Base-by-base conservation (phyloP, 1,140 invertebrate genomes). In the Drosophila ohnishii region DNA sequence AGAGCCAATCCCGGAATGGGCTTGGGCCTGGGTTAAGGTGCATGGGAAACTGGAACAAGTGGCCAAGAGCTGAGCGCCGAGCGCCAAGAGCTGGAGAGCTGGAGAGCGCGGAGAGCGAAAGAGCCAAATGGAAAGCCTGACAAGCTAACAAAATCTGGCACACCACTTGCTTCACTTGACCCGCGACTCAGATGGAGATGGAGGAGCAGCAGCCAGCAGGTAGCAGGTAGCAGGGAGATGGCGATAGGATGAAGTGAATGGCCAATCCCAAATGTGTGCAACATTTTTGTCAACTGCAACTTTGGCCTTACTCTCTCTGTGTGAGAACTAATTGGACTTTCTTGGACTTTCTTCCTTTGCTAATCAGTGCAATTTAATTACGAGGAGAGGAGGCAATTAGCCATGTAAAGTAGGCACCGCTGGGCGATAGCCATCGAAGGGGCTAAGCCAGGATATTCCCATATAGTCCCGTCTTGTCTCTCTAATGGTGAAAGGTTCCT, bases 1-100 rank as follows among this genome's bases (percentile, higher is more conserved):
- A 51, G 56, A 50, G 64, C 73, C 75, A 57, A 83, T 87, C 66
- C 72, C 79, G 67, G 66, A 79, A 88, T 87, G 83, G 83, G 83
- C 75, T 78, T 87, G 83, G 80, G 67, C 58, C 58, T 69, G 84
- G 84, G 84, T 88, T 88, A 88, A 89, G 84, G 84, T 88, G 84
- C 84, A 88, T 88, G 84, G 74, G 85, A 88, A 88, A 88, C 84
- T 88, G 84, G 84, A 88, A 88, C 84, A 88, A 89, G 84, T 88
- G 80, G 77, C 84, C 35, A 44, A 48, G 57, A 37, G 50, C 30
- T 7, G 48, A 51, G 48, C 48, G 30, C 48, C n/a, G 48, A 51
- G n/a, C 30, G 16, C 32, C 32, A 16, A 37, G 48, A 32, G 48
- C 47, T n/a, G 39, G 10, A 13, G 42, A 45, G 19, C 42, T 42